phyloP scores from a whole-genome alignment of 1,140 invertebrate genomes.

The Atta texana region DNA sequence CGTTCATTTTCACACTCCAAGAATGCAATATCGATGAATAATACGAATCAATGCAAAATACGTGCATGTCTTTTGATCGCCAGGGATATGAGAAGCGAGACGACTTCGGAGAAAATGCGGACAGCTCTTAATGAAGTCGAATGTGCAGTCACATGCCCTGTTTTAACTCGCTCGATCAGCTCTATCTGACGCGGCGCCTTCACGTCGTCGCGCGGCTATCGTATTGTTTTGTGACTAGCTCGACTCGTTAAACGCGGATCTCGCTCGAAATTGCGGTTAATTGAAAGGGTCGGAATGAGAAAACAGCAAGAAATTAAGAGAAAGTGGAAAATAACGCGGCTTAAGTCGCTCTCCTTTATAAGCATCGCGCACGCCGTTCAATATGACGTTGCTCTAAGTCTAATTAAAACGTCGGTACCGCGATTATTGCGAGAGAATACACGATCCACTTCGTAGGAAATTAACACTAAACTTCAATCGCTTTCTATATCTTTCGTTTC shows the following conservation, averaged over 20 bases:
- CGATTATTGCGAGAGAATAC: neutral
- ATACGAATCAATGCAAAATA: neutral
- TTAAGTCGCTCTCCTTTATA: neutral
- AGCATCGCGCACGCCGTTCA: neutral
- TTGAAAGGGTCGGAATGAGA: slow-evolving; percentile 42
- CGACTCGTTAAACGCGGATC: slow-evolving; percentile 47
- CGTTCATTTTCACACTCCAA: slow-evolving; percentile 21
- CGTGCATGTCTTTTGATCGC: neutral
- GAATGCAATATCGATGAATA: slow-evolving; percentile 7
- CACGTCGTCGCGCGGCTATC: neutral
- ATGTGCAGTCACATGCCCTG: slow-evolving; percentile 3
- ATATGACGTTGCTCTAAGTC: neutral
- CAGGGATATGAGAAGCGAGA: neutral
- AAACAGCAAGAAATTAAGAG: slow-evolving; percentile 33
- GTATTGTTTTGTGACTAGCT: slow-evolving; percentile 14
- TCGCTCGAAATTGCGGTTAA: slow-evolving; percentile 55
- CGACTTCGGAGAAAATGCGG: neutral
- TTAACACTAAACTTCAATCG: neutral
- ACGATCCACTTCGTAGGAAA: neutral
- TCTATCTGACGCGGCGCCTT: neutral
- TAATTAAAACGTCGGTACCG: slow-evolving; percentile 4
- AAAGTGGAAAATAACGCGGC: slow-evolving; percentile 27
- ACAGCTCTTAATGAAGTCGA: slow-evolving; percentile 6
- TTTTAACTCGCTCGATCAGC: slow-evolving; percentile 50
- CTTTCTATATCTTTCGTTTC: neutral